Evolutionary conservation across 2,888 invertebrate genomes (phyloP).

Genomic region (Aelia acuminata): DNA sequence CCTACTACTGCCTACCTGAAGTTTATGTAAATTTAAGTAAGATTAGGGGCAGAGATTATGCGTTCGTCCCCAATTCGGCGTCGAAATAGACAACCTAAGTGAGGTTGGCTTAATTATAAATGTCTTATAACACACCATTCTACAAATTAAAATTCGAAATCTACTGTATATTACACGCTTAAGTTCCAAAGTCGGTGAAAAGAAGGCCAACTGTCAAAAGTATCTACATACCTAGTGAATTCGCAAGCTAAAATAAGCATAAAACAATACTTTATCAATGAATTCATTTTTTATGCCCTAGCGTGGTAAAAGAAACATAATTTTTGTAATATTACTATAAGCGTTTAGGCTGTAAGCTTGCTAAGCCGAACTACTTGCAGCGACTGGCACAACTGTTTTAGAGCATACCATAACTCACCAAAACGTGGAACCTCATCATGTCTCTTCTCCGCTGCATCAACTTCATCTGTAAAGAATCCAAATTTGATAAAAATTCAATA

Average conservation of each 20-base stretch:
- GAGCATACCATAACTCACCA: background rate
- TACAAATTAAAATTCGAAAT: too few relatives aligned
- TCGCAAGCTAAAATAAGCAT: too few relatives aligned
- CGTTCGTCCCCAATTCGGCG: background rate
- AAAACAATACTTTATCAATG: too few relatives aligned
- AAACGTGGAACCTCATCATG: background rate
- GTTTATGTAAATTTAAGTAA: background rate
- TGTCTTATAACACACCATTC: too few relatives aligned
- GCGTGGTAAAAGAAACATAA: background rate
- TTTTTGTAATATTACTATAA: background rate
- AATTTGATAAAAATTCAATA: background rate
- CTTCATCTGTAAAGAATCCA: conserved; percentile 18
- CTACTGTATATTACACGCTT: too few relatives aligned
- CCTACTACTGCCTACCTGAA: background rate
- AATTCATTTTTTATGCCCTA: background rate
- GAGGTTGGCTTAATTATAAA: too few relatives aligned
- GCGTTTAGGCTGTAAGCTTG: background rate
- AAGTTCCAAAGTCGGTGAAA: too few relatives aligned
- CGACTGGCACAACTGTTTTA: background rate
- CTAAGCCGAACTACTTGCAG: background rate
- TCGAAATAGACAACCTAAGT: background rate
- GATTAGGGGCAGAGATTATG: background rate
- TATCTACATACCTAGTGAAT: too few relatives aligned
- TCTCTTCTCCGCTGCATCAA: background rate
- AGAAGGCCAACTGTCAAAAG: too few relatives aligned